phyloP scores from a whole-genome alignment of 2,113 vertebrate species.

The Xenopus borealis region DNA sequence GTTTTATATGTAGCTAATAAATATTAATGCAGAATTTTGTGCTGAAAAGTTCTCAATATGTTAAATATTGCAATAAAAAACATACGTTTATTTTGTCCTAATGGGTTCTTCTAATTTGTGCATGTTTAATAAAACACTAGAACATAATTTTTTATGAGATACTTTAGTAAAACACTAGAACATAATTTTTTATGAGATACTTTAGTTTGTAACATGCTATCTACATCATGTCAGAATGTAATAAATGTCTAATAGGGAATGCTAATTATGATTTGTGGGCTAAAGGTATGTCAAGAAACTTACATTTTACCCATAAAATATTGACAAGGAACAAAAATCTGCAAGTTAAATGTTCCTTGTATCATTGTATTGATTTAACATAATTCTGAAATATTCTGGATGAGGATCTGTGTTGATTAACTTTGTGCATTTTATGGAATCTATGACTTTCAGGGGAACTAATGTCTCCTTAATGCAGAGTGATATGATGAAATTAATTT shows the following conservation, averaged over 20 bases:
- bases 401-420: neutral
- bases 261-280: constrained; percentile 70
- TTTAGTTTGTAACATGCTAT: constrained; percentile 78
- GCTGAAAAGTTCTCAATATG: constrained; percentile 64
- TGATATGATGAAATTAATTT: neutral
- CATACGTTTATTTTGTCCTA: constrained; percentile 75
- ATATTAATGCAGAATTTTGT: constrained; percentile 64
- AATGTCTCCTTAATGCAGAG: neutral
- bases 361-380: constrained; percentile 12
- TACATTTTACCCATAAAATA: constrained; percentile 20
- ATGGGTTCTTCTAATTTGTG: constrained; percentile 77
- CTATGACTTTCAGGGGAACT: neutral
- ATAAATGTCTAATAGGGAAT: constrained; percentile 72
- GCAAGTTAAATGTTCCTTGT: constrained; percentile 18
- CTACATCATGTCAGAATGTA: constrained; percentile 69
- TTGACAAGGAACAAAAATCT: constrained; percentile 17
- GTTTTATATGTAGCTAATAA: constrained; percentile 67
- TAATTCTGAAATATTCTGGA: constrained; percentile 7
- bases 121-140: constrained; percentile 76
- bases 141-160: constrained; percentile 75
- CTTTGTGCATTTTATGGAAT: neutral
- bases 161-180: constrained; percentile 75
- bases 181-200: constrained; percentile 73
- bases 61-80: constrained; percentile 66
- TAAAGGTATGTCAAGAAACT: constrained; percentile 9